These are phyloP conservation scores for Lamellibrachia columna DNA, from an alignment of 2,888 invertebrate genomes.

Conservation along the genomic window DNA sequence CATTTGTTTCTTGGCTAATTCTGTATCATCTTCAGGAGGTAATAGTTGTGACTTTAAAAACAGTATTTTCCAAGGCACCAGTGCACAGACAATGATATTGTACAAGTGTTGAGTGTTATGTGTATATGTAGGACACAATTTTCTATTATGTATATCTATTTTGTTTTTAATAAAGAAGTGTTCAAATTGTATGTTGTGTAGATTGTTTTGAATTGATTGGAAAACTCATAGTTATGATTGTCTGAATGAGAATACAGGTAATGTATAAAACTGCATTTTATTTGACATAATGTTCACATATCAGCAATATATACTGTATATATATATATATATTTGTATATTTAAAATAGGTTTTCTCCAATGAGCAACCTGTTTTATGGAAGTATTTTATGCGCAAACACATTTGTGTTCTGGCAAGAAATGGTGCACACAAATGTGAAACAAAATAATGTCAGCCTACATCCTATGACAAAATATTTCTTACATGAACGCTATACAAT, in stretches of 20 bases:
- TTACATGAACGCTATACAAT: neutral
- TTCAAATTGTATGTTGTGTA: neutral
- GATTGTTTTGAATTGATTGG: neutral
- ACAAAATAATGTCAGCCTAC: too few species aligned
- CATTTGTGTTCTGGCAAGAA: too few species aligned
- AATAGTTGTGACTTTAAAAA: neutral
- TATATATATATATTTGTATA: neutral
- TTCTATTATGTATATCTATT: constrained; percentile 11
- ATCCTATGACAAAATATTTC: too few species aligned
- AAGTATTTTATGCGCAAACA: too few species aligned
- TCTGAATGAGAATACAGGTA: neutral
- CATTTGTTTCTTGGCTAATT: neutral
- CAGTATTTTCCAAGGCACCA: neutral
- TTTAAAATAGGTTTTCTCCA: neutral
- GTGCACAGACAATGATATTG: neutral
- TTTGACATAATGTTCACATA: neutral
- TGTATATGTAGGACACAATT: constrained; percentile 5
- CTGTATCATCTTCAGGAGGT: neutral
- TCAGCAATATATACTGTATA: neutral
- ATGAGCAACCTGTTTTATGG: neutral
- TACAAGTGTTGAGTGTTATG: neutral
- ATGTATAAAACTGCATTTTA: neutral
- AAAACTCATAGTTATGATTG: neutral
- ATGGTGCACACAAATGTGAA: too few species aligned
- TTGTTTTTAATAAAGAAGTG: neutral